Evolutionary conservation across 2,113 vertebrate genomes (phyloP).

Genomic region (Poeciliopsis prolifica): DNA sequence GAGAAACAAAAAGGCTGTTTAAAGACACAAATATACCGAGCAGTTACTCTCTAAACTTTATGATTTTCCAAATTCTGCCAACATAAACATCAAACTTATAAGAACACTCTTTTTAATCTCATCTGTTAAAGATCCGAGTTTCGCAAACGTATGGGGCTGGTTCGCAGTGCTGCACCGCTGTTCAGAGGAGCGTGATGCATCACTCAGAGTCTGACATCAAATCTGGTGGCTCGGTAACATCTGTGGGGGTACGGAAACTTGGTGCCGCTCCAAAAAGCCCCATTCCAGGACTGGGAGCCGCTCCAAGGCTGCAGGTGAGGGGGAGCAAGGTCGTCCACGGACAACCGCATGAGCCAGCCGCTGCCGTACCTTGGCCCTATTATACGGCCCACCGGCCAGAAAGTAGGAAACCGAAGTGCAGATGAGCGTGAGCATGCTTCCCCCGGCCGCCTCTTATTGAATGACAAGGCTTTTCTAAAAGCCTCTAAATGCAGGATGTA

Average conservation of each 20-base stretch:
- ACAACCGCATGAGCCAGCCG: constrained; percentile 76
- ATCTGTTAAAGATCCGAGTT: constrained; percentile 2
- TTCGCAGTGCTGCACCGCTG: constrained; percentile 32
- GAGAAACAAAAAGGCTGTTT: not conserved
- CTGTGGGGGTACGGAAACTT: constrained; percentile 83
- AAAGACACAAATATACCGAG: not conserved
- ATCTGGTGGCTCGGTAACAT: constrained; percentile 82
- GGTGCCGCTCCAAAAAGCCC: constrained; percentile 83
- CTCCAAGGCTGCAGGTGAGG: constrained; percentile 84
- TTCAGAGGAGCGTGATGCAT: constrained; percentile 66
- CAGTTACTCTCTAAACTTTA: not conserved
- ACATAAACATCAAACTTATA: too few species aligned
- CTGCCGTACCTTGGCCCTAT: constrained; percentile 70
- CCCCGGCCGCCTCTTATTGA: constrained; percentile 67
- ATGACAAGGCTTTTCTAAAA: constrained; percentile 80
- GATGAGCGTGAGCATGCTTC: constrained; percentile 70
- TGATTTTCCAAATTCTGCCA: not conserved
- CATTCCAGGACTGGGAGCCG: constrained; percentile 83
- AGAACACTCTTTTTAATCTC: not conserved
- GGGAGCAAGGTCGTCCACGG: constrained; percentile 85
- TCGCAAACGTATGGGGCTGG: constrained; percentile 18
- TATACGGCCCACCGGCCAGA: constrained; percentile 58
- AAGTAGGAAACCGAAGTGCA: constrained; percentile 70
- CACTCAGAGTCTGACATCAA: constrained; percentile 81
- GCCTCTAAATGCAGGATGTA: constrained; percentile 79